Conservation (phyloP, 2,797 vertebrate species). For the Sebastes alutus region DNA sequence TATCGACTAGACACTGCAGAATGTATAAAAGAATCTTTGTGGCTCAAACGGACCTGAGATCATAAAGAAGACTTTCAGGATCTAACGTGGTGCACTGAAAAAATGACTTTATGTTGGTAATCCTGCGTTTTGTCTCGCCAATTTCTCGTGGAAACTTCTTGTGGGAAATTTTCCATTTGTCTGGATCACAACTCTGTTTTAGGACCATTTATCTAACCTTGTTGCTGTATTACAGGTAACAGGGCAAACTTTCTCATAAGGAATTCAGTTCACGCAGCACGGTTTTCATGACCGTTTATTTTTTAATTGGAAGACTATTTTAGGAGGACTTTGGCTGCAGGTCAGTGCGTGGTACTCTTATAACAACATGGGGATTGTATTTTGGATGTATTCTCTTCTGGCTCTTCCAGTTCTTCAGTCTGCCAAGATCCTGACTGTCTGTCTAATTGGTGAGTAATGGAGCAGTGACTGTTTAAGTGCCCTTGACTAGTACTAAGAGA, state of each 20-base stretch:
- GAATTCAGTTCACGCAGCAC: not conserved
- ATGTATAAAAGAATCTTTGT: not conserved
- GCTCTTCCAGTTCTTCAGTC: slow-evolving; percentile 63
- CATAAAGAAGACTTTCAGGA: slow-evolving; percentile 8
- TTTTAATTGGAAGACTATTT: slow-evolving; percentile 29
- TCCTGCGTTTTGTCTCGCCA: not conserved
- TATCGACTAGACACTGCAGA: not conserved
- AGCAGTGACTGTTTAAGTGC: not conserved
- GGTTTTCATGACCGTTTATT: slow-evolving; percentile 18
- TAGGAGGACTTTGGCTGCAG: slow-evolving; percentile 17
- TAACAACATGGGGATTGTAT: slow-evolving; percentile 52
- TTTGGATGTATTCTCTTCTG: slow-evolving; percentile 64
- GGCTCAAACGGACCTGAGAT: not conserved
- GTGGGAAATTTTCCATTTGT: not conserved
- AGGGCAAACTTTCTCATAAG: not conserved
- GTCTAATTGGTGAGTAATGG: slow-evolving; percentile 73
- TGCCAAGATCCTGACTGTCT: slow-evolving; percentile 74
- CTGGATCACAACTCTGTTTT: not conserved
- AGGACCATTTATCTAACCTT: not conserved
- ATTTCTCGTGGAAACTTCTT: not conserved
- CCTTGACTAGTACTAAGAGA: not conserved
- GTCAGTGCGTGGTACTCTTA: slow-evolving; percentile 7
- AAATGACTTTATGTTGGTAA: not conserved
- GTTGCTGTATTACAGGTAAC: not conserved
- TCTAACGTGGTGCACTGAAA: not conserved